Conservation (phyloP, 2,888 invertebrate genomes). For the Drosophila yooni region DNA sequence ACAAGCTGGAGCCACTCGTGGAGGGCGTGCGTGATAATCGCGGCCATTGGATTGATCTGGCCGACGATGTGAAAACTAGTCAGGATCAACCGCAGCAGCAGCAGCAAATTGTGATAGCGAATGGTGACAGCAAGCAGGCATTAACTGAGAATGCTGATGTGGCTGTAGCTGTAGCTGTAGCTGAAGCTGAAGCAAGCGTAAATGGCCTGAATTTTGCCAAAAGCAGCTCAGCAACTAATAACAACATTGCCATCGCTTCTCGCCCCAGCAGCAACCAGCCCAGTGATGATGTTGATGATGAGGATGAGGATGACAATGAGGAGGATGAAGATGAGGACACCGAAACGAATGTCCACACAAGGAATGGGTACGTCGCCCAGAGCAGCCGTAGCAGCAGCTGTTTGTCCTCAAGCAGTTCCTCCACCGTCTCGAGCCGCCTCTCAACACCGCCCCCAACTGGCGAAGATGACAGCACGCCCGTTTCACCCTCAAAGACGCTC, state of each 20-base stretch:
- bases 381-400: slow-evolving; percentile 40
- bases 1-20: slow-evolving; percentile 91
- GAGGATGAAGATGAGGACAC: slow-evolving; percentile 27
- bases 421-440: slow-evolving; percentile 77
- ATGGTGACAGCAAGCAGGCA: slow-evolving; percentile 62
- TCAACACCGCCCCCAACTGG: slow-evolving; percentile 83
- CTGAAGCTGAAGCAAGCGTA: slow-evolving; percentile 62
- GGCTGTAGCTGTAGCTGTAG: slow-evolving; percentile 33
- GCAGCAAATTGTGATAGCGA: slow-evolving; percentile 71
- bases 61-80: slow-evolving; percentile 84
- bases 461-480: slow-evolving; percentile 80
- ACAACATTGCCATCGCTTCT: slow-evolving; percentile 78
- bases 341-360: slow-evolving; percentile 43
- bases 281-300: slow-evolving; percentile 60
- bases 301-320: slow-evolving; percentile 25
- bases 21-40: slow-evolving; percentile 93
- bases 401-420: slow-evolving; percentile 51
- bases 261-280: slow-evolving; percentile 72
- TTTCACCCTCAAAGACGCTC: slow-evolving; percentile 76
- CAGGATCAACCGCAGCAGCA: slow-evolving; percentile 57
- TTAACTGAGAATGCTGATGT: slow-evolving; percentile 47
- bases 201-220: slow-evolving; percentile 67
- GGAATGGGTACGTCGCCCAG: slow-evolving; percentile 56
- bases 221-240: slow-evolving; percentile 61
- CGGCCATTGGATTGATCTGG: slow-evolving; percentile 92